phyloP scores from a whole-genome alignment of 2,797 vertebrate species.

The Coluber constrictor region DNA sequence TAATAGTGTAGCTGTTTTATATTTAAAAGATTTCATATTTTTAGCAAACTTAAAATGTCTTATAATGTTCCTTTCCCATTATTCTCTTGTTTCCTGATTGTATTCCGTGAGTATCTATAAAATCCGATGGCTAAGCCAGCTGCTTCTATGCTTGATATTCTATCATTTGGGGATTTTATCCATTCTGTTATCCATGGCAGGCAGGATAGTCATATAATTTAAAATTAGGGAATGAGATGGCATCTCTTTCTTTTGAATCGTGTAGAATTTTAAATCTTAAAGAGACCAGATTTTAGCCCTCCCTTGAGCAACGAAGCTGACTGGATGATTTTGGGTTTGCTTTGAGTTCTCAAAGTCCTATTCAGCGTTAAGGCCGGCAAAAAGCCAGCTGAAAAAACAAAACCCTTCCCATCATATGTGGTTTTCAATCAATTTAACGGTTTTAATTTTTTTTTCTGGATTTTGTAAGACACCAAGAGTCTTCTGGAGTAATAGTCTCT shows the following conservation, averaged over 20 bases:
- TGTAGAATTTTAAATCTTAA: background rate
- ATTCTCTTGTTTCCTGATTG: background rate
- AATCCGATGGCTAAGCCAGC: background rate
- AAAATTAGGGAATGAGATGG: background rate
- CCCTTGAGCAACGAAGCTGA: background rate
- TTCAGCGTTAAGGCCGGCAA: background rate
- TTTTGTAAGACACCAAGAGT: background rate
- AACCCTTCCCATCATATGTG: background rate
- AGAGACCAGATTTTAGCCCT: background rate
- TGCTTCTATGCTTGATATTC: background rate
- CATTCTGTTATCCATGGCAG: background rate
- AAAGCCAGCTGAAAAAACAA: background rate
- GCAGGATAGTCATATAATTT: background rate
- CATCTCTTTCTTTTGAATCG: background rate
- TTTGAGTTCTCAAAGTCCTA: background rate
- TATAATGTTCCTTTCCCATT: background rate
- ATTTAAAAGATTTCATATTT: background rate
- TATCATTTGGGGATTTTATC: background rate
- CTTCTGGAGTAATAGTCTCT: background rate
- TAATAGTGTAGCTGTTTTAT: background rate
- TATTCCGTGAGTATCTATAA: background rate
- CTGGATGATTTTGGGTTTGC: background rate
- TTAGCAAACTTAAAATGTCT: background rate
- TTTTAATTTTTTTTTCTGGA: background rate
- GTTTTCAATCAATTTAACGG: background rate